Conservation (phyloP, 2,888 invertebrate species). For the Pogonocherus hispidulus region DNA sequence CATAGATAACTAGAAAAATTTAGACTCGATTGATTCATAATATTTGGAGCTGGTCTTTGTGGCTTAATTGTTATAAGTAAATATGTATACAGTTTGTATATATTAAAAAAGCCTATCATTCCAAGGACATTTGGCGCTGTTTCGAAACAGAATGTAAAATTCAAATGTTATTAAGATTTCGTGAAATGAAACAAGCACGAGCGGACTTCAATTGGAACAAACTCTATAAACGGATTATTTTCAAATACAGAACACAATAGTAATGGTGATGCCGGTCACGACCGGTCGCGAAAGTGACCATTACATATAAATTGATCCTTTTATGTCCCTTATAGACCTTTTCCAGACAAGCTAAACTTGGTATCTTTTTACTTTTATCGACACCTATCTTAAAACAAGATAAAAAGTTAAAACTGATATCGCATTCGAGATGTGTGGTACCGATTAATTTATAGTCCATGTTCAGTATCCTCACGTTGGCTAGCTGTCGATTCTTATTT, state of each 20-base stretch:
- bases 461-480: conserved; percentile 30
- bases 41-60: no score
- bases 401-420: conserved; percentile 49
- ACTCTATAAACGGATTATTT: conserved; percentile 30
- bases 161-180: conserved; percentile 47
- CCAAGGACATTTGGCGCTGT: conserved; percentile 9
- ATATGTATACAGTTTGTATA: no score
- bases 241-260: conserved; percentile 31
- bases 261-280: conserved; percentile 58
- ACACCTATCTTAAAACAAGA: conserved; percentile 54
- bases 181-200: conserved; percentile 48
- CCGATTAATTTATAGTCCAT: conserved; percentile 40
- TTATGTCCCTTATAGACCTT: conserved; percentile 55
- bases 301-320: conserved; percentile 65
- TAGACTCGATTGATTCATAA: no score
- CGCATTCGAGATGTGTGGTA: conserved; percentile 45
- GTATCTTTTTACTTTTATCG: conserved; percentile 55
- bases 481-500: conserved; percentile 32
- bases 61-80: no score
- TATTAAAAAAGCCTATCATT: no score
- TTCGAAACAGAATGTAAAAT: conserved; percentile 31
- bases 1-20: no score
- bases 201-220: conserved; percentile 15
- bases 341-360: conserved; percentile 47
- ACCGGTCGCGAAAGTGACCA: conserved; percentile 63